These are phyloP conservation scores for Polyommatus icarus DNA, from an alignment of 2,888 invertebrate genomes.

Conservation along the genomic window DNA sequence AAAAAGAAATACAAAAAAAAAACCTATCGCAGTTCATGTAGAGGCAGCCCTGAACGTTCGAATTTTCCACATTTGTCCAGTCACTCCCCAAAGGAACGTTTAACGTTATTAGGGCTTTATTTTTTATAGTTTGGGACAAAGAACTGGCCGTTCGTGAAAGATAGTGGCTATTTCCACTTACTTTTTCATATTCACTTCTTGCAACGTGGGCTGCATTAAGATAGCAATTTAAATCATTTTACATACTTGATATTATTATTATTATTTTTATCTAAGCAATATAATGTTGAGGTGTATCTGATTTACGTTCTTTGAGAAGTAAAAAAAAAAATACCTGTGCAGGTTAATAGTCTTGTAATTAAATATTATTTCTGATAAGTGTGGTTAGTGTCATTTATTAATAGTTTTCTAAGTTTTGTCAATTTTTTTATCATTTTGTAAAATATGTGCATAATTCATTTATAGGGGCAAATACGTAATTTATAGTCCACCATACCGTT, in stretches of 20 bases:
- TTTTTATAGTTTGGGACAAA: slow-evolving; percentile 79
- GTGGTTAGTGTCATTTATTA: too few species aligned
- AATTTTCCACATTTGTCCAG: slow-evolving; percentile 69
- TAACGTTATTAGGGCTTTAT: slow-evolving; percentile 80
- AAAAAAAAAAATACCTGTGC: too few species aligned
- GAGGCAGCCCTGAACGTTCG: slow-evolving; percentile 57
- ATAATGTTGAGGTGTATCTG: too few species aligned
- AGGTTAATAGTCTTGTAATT: too few species aligned
- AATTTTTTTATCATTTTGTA: too few species aligned
- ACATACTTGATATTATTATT: too few species aligned
- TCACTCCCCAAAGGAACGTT: slow-evolving; percentile 79
- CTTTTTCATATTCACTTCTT: slow-evolving; percentile 57
- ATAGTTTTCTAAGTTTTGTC: too few species aligned
- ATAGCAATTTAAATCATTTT: neutral
- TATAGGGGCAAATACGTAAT: neutral
- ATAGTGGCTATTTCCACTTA: slow-evolving; percentile 64
- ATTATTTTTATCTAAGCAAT: too few species aligned
- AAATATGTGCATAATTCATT: too few species aligned
- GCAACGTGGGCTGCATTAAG: neutral
- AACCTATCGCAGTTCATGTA: slow-evolving; percentile 33
- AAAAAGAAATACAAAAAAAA: slow-evolving; percentile 24
- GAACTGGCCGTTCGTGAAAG: slow-evolving; percentile 68
- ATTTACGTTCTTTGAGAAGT: too few species aligned
- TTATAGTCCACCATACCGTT: neutral
- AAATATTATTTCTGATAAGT: too few species aligned